Conservation (phyloP, 2,797 vertebrate genomes). For the Eupleurogrammus muticus region DNA sequence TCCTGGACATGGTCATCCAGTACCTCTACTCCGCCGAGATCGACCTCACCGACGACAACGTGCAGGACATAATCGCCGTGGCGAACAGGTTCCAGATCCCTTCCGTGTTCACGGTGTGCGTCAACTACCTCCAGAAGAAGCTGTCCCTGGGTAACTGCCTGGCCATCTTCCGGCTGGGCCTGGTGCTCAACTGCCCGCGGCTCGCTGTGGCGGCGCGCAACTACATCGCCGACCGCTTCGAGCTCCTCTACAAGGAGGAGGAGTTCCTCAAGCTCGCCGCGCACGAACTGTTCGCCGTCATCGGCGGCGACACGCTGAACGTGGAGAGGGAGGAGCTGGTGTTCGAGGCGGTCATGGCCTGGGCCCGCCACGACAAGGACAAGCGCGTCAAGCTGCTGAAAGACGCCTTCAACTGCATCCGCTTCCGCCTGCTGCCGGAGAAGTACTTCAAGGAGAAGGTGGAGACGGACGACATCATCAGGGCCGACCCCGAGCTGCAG, state of each 20-base stretch:
- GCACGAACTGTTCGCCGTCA: conserved; percentile 93
- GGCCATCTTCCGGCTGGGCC: conserved; percentile 94
- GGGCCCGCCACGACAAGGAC: conserved; percentile 92
- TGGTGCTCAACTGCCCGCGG: conserved; percentile 94
- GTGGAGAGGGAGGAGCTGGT: conserved; percentile 95
- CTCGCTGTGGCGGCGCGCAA: conserved; percentile 93
- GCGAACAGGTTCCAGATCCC: conserved; percentile 98
- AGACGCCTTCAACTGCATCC: conserved; percentile 96
- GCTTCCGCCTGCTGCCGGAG: conserved; percentile 95
- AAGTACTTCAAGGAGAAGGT: conserved; percentile 95
- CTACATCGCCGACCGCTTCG: conserved; percentile 94
- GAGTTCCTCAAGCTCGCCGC: conserved; percentile 95
- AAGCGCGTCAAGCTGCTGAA: conserved; percentile 88
- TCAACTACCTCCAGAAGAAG: conserved; percentile 97
- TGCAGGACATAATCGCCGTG: conserved; percentile 96
- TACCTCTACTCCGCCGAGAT: conserved; percentile 98
- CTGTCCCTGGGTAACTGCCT: conserved; percentile 91
- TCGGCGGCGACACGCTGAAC: conserved; percentile 92
- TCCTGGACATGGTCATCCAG: conserved; percentile 92
- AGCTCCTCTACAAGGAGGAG: conserved; percentile 90
- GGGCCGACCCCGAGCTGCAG: conserved; percentile 91
- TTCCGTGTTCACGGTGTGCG: conserved; percentile 96
- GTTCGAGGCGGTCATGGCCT: conserved; percentile 95
- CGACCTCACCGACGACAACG: conserved; percentile 94
- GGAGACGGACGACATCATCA: conserved; percentile 93